Conservation (phyloP, 2,113 vertebrate species). For the Malurus melanocephalus region DNA sequence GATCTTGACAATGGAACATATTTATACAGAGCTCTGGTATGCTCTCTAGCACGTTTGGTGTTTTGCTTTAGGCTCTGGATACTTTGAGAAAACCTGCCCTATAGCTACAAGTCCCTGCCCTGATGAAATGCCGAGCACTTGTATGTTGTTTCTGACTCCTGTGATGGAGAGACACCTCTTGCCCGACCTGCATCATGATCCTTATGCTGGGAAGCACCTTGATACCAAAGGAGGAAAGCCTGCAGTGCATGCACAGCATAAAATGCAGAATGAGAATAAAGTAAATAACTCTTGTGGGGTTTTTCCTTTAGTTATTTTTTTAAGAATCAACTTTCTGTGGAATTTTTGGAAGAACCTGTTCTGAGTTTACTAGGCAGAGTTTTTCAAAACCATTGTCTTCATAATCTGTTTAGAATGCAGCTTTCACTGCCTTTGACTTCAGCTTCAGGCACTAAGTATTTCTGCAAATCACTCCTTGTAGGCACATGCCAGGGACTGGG, state of each 20-base stretch:
- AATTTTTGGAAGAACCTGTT: slow-evolving; percentile 32
- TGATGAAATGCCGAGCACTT: background rate
- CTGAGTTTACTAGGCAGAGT: background rate
- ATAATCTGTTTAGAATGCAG: background rate
- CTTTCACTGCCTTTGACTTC: background rate
- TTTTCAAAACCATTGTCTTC: slow-evolving; percentile 21
- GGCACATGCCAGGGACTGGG: background rate
- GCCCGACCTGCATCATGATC: background rate
- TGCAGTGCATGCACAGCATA: background rate
- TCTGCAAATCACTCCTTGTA: slow-evolving; percentile 26
- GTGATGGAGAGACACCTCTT: background rate
- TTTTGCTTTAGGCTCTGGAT: slow-evolving; percentile 44
- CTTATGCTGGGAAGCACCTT: background rate
- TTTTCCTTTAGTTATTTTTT: background rate
- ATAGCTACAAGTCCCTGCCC: background rate
- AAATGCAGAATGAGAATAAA: background rate
- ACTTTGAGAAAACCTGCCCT: background rate
- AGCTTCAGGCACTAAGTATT: slow-evolving; percentile 19
- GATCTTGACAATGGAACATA: slow-evolving; percentile 56
- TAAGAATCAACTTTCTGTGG: background rate
- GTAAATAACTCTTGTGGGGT: background rate
- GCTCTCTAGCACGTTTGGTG: slow-evolving; percentile 11
- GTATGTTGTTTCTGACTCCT: background rate
- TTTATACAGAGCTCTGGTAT: slow-evolving; percentile 52
- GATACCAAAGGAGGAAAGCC: background rate